Conservation (phyloP, 2,113 vertebrate genomes). For the Pogonocichla stellata region DNA sequence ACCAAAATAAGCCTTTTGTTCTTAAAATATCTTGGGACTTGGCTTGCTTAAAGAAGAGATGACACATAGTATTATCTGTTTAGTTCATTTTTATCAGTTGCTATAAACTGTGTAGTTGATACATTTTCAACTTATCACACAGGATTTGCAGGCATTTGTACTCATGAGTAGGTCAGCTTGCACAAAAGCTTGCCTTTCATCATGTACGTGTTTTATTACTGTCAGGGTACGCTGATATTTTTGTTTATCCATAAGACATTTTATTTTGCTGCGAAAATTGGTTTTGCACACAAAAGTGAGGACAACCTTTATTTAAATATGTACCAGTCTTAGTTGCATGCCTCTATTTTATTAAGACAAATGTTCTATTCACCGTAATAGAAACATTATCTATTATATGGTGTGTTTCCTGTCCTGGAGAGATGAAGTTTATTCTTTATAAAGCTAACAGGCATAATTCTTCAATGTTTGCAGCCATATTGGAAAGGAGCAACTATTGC, state of each 20-base stretch:
- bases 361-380: neutral
- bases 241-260: neutral
- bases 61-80: neutral
- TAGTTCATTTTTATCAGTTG: neutral
- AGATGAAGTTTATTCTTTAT: neutral
- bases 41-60: neutral
- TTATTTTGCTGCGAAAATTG: neutral
- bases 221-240: fast-evolving
- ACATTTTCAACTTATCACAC: neutral
- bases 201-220: neutral
- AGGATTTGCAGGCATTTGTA: neutral
- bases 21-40: neutral
- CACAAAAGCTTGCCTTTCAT: neutral
- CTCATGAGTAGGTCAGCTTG: neutral
- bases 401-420: neutral
- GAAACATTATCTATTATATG: neutral
- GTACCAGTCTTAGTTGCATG: neutral
- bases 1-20: neutral
- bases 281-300: neutral
- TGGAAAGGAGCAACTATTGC: neutral
- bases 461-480: neutral
- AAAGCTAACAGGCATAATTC: neutral
- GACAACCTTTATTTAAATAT: neutral
- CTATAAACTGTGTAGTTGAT: neutral
- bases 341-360: neutral